A percentile compares a stretch with the other conserved stretches of the same genome.
Conservation (phyloP, 2,888 invertebrate species). For the Clistopyga incitator region DNA sequence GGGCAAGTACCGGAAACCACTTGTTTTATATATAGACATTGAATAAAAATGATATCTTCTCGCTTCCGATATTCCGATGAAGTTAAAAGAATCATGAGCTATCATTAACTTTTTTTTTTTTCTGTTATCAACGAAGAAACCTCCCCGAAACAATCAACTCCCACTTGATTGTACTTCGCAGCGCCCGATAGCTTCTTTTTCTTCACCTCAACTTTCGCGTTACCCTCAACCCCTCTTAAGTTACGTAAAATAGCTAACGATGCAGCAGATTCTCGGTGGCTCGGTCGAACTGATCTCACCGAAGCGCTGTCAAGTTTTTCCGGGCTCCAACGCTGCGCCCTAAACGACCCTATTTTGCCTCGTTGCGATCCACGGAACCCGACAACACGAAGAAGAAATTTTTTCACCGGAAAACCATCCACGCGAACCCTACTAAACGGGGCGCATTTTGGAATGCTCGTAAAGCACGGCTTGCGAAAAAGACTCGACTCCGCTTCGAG, state of each 20-base stretch:
- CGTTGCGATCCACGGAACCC: slow-evolving; percentile 16
- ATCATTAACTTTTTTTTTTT: too few relatives aligned
- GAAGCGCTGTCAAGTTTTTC: not conserved
- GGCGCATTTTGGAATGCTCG: slow-evolving; percentile 46
- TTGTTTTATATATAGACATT: not conserved
- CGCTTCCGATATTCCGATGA: not conserved
- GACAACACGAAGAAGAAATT: slow-evolving; percentile 11
- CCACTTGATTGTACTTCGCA: not conserved
- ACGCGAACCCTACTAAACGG: slow-evolving; percentile 51
- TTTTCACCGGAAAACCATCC: slow-evolving; percentile 11
- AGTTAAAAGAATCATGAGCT: too few relatives aligned
- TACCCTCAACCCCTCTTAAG: too few relatives aligned
- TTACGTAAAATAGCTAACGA: slow-evolving; percentile 8
- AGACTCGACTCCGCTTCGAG: slow-evolving; percentile 44
- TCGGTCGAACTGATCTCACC: slow-evolving; percentile 10
- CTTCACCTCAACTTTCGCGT: not conserved
- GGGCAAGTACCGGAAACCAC: not conserved
- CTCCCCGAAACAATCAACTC: not conserved
- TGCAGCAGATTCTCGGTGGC: not conserved
- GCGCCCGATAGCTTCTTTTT: not conserved
- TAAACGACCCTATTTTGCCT: slow-evolving; percentile 38
- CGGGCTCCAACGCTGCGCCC: slow-evolving; percentile 19
- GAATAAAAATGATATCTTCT: not conserved
- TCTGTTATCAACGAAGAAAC: not conserved
- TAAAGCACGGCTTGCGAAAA: slow-evolving; percentile 57